These are phyloP conservation scores for Montipora foliosa DNA, from an alignment of 64 coral and sea anemone species.

Conservation along the genomic window DNA sequence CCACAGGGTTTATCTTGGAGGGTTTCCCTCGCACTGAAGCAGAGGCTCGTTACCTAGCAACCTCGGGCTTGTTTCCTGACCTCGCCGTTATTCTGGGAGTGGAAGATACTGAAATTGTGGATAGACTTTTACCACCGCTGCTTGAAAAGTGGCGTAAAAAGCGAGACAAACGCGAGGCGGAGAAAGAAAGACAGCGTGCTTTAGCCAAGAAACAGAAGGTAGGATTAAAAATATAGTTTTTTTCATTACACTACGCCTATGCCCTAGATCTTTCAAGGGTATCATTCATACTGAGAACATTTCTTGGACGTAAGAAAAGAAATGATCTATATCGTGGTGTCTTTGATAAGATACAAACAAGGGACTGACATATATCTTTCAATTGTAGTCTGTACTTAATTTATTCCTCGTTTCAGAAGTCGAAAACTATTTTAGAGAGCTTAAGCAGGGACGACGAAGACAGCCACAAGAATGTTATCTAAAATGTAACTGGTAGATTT, in stretches of 20 bases:
- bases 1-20: slow-evolving; percentile 92
- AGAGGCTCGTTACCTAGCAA: slow-evolving; percentile 81
- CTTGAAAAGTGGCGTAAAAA: slow-evolving; percentile 91
- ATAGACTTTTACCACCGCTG: slow-evolving; percentile 83
- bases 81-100: slow-evolving; percentile 78
- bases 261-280: too few species aligned
- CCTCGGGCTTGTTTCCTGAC: slow-evolving; percentile 84
- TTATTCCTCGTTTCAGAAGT: not conserved
- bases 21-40: slow-evolving; percentile 85
- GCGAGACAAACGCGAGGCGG: slow-evolving; percentile 87
- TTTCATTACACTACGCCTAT: too few species aligned
- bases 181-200: slow-evolving; percentile 86
- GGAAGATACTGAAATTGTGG: slow-evolving; percentile 90
- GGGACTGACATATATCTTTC: too few species aligned
- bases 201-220: slow-evolving; percentile 82
- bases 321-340: not conserved
- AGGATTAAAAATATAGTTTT: not conserved
- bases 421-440: too few species aligned
- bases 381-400: not conserved
- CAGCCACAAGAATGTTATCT: too few species aligned
- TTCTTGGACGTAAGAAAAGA: not conserved
- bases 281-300: not conserved
- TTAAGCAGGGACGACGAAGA: too few species aligned
- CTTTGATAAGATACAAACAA: too few species aligned
- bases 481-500: too few species aligned